Percentiles rank a stretch among this genome's conserved stretches.
Evolutionary conservation across 2,888 invertebrate species (phyloP).

Genomic region (Tenthredo livida): DNA sequence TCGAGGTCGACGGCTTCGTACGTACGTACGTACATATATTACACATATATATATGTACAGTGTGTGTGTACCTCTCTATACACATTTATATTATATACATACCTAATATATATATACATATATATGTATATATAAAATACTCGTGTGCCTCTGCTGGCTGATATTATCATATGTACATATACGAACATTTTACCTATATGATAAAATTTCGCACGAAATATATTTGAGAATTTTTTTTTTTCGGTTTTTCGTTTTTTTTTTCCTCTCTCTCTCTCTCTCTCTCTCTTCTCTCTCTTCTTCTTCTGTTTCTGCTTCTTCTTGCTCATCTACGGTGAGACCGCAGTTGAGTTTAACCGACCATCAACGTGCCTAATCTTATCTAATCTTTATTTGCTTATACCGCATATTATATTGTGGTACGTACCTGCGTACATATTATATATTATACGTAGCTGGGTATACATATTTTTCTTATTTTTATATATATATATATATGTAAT

Average conservation of each 20-base stretch:
- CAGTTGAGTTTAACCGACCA: constrained; percentile 18
- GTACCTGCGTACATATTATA: not conserved
- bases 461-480: too few species aligned
- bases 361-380: constrained; percentile 26
- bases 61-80: not conserved
- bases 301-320: not conserved
- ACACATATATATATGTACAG: not conserved
- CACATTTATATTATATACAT: not conserved
- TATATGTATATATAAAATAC: not conserved
- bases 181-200: not conserved
- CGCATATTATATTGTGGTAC: not conserved
- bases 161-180: not conserved
- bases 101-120: not conserved
- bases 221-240: too few species aligned
- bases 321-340: not conserved
- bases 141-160: not conserved
- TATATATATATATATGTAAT: too few species aligned
- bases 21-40: not conserved
- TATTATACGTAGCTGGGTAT: too few species aligned
- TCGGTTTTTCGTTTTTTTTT: too few species aligned
- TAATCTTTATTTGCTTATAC: constrained; percentile 48
- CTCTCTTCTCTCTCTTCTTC: too few species aligned
- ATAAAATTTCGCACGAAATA: too few species aligned
- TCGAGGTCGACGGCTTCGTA: constrained; percentile 60
- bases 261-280: too few species aligned